These are phyloP conservation scores for Eutolmus rufibarbis DNA, from an alignment of 2,888 invertebrate species.

Conservation along the genomic window DNA sequence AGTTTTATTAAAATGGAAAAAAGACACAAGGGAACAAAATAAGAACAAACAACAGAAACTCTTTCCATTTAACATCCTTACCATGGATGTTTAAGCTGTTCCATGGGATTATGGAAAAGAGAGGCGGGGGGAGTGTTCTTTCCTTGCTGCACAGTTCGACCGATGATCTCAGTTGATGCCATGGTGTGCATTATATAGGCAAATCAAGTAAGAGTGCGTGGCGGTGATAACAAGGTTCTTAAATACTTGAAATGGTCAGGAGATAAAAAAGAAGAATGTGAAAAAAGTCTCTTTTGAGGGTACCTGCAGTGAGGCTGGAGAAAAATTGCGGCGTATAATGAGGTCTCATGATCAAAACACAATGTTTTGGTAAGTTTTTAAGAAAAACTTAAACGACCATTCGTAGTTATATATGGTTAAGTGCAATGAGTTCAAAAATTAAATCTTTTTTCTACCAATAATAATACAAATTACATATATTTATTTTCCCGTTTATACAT, in stretches of 20 bases:
- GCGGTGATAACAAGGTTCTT: neutral
- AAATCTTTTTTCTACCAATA: neutral
- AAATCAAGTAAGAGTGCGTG: slow-evolving; percentile 5
- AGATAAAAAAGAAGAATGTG: neutral
- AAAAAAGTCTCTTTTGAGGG: neutral
- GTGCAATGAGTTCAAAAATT: neutral
- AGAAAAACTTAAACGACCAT: too few species aligned
- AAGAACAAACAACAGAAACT: neutral
- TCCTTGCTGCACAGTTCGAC: neutral
- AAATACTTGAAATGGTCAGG: neutral
- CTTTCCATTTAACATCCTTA: neutral
- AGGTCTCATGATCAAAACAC: neutral
- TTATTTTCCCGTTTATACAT: too few species aligned
- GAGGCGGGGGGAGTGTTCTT: neutral
- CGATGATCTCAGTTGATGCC: neutral
- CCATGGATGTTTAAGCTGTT: neutral
- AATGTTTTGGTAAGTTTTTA: neutral
- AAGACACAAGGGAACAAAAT: neutral
- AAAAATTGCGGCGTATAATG: neutral
- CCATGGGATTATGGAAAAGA: neutral
- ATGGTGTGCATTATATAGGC: neutral
- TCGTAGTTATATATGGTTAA: too few species aligned
- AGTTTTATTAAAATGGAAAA: neutral
- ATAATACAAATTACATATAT: neutral
- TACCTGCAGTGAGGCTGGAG: neutral